Conservation (phyloP, 2,113 vertebrate genomes). For the Nesogale talazaci region DNA sequence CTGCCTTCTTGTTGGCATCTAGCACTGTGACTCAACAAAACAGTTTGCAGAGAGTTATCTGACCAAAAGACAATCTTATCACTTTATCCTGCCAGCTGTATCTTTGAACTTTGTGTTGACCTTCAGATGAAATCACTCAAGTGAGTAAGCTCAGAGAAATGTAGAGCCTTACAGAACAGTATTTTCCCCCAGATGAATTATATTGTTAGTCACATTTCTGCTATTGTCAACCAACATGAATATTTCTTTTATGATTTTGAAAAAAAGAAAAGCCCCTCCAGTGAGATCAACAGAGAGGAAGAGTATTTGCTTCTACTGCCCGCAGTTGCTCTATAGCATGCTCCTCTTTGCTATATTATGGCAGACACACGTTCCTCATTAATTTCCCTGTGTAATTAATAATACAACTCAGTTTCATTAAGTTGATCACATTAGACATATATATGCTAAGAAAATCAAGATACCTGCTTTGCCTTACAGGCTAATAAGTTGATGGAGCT, state of each 20-base stretch:
- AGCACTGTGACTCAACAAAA: background rate
- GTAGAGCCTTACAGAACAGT: background rate
- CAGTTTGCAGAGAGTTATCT: background rate
- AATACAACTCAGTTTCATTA: background rate
- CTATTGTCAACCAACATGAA: background rate
- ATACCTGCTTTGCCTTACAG: background rate
- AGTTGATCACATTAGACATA: background rate
- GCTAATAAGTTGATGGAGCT: background rate
- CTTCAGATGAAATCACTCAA: slow-evolving; percentile 56
- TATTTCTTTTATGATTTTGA: slow-evolving; percentile 16
- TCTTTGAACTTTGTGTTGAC: slow-evolving; percentile 53
- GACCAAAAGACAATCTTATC: background rate
- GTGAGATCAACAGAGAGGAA: background rate
- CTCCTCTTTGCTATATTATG: background rate
- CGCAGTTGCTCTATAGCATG: background rate
- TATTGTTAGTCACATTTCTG: slow-evolving; percentile 6
- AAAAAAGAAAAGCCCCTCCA: background rate
- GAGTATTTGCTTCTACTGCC: background rate
- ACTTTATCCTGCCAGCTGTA: slow-evolving; percentile 2
- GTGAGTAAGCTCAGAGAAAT: slow-evolving; percentile 19
- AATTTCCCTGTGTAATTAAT: background rate
- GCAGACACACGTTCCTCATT: background rate
- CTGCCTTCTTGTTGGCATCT: background rate
- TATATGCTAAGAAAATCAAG: slow-evolving; percentile 12
- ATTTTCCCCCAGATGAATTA: background rate